A percentile compares a stretch with the other conserved stretches of the same genome.
Evolutionary conservation across 2,797 vertebrate species (phyloP).

Genomic region (Chaetodon trifasciatus): DNA sequence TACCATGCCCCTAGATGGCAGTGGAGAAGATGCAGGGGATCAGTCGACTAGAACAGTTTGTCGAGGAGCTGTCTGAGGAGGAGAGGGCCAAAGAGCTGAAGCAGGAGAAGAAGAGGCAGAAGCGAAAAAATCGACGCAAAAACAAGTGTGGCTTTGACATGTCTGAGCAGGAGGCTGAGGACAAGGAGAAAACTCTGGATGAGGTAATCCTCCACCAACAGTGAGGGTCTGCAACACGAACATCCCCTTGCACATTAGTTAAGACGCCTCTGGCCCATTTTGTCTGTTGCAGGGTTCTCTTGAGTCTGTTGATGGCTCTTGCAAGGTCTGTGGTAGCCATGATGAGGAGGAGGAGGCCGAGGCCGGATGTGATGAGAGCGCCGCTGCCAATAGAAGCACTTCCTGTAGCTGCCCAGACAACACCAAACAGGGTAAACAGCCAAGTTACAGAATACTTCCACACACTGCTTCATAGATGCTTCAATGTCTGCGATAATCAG

Average conservation of each 20-base stretch:
- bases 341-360: slow-evolving; percentile 84
- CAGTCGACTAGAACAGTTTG: slow-evolving; percentile 96
- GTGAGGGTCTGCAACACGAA: background rate
- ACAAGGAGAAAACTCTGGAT: slow-evolving; percentile 87
- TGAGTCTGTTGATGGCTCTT: slow-evolving; percentile 87
- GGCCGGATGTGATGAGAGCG: slow-evolving; percentile 86
- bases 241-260: background rate
- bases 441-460: background rate
- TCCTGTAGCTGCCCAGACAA: slow-evolving; percentile 90
- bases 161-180: slow-evolving; percentile 86
- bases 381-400: slow-evolving; percentile 84
- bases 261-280: slow-evolving; percentile 11
- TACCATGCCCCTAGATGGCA: slow-evolving; percentile 87
- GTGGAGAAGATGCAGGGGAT: slow-evolving; percentile 98
- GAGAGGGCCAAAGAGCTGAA: slow-evolving; percentile 96
- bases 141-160: slow-evolving; percentile 94
- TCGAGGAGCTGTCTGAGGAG: slow-evolving; percentile 96
- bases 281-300: slow-evolving; percentile 85
- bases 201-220: slow-evolving; percentile 83
- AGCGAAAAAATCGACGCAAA: slow-evolving; percentile 96
- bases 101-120: slow-evolving; percentile 98
- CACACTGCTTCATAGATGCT: background rate
- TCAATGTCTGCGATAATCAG: background rate
- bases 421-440: slow-evolving; percentile 88
- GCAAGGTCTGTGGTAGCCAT: slow-evolving; percentile 89